Evolutionary conservation across 2,113 vertebrate genomes (phyloP).

Genomic region (Benitochromis conjunctus): DNA sequence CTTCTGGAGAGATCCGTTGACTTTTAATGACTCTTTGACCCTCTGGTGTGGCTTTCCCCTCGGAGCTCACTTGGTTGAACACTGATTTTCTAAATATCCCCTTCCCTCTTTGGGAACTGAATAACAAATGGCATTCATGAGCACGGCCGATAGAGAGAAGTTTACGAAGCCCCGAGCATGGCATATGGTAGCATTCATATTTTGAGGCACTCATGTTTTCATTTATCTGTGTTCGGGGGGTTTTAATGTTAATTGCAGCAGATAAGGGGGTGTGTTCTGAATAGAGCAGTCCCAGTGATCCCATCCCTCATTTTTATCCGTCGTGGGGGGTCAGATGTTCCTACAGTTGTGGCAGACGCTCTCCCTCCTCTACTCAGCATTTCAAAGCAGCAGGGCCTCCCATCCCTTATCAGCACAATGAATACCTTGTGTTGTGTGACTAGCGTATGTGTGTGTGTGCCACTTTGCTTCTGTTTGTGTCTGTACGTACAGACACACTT

Average conservation of each 20-base stretch:
- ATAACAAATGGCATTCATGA: not conserved
- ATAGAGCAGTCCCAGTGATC: conserved; percentile 25
- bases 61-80: not conserved
- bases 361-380: conserved; percentile 29
- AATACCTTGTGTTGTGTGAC: not conserved
- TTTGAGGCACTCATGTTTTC: conserved; percentile 15
- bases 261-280: conserved; percentile 3
- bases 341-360: conserved; percentile 8
- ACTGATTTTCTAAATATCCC: conserved; percentile 8
- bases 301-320: conserved; percentile 38
- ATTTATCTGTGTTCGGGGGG: conserved; percentile 14
- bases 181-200: conserved; percentile 24
- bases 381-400: conserved; percentile 39
- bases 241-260: conserved; percentile 25
- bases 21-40: conserved; percentile 69
- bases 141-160: not conserved
- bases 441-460: not conserved
- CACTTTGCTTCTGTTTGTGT: conserved; percentile 3
- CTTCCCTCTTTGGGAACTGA: not conserved
- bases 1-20: conserved; percentile 48
- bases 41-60: conserved; percentile 38
- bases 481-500: conserved; percentile 11
- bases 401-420: conserved; percentile 33
- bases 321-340: conserved; percentile 18
- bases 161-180: not conserved